Conservation (phyloP, 2,888 invertebrate genomes). For the Lordiphosa fenestrarum region DNA sequence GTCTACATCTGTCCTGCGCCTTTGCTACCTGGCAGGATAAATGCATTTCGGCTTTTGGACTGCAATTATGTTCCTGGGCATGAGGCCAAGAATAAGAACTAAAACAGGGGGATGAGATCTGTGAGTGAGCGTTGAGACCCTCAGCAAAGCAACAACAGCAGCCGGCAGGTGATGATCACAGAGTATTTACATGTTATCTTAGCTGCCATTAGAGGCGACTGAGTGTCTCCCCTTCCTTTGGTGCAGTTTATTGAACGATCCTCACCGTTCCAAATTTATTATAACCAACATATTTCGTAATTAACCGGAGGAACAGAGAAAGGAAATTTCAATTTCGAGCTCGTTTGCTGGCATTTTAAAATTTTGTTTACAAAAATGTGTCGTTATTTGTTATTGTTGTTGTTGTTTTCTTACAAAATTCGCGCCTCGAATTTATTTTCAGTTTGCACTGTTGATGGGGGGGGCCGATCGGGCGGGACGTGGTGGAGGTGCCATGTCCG, state of each 20-base stretch:
- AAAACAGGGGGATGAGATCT: conserved; percentile 14
- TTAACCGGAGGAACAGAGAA: conserved; percentile 21
- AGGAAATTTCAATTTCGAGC: conserved; percentile 27
- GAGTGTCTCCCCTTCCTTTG: not conserved
- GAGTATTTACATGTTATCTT: not conserved
- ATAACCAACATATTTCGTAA: conserved; percentile 42
- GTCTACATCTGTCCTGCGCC: conserved; percentile 30
- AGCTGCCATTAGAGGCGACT: no score
- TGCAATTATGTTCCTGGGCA: conserved; percentile 25
- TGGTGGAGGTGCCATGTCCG: conserved; percentile 8
- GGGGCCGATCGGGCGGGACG: conserved; percentile 9
- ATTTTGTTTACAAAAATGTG: conserved; percentile 38
- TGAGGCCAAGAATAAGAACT: not conserved
- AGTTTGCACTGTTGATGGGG: conserved; percentile 6
- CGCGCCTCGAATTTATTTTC: conserved; percentile 36
- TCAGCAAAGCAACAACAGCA: conserved; percentile 7
- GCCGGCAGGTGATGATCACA: conserved; percentile 18
- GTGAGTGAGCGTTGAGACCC: conserved; percentile 17
- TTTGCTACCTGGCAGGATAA: conserved; percentile 27
- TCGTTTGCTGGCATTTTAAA: conserved; percentile 17
- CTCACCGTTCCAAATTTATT: conserved; percentile 47
- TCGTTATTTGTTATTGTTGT: conserved; percentile 13
- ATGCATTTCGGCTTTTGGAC: conserved; percentile 17
- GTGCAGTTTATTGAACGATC: conserved; percentile 25
- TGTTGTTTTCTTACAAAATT: conserved; percentile 29